Percentiles rank a stretch among this genome's conserved stretches.
These are phyloP conservation scores for Yoshiicerus persimilis DNA, from an alignment of 1,140 invertebrate species.

Conservation along the genomic window DNA sequence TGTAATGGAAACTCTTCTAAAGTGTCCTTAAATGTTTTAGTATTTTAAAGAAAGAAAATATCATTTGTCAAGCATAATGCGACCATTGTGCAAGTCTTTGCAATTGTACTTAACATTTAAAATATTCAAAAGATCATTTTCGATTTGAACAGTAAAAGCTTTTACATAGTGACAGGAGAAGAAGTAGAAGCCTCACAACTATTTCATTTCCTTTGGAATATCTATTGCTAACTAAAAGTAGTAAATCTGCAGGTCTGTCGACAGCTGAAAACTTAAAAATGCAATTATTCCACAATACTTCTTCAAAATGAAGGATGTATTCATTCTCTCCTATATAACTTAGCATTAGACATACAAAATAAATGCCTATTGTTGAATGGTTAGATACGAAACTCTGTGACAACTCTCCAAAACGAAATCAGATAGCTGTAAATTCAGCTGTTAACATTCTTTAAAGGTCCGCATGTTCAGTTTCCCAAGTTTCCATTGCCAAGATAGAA, in stretches of 20 bases:
- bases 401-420: conserved; percentile 10
- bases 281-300: neutral
- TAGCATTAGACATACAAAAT: neutral
- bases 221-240: neutral
- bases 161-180: no score
- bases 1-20: no score
- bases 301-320: neutral
- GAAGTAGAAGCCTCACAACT: neutral
- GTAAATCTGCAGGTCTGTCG: neutral
- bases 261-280: neutral
- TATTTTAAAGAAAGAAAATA: no score
- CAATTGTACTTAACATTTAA: no score
- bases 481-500: neutral
- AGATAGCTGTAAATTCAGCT: conserved; percentile 2
- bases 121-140: no score
- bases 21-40: no score
- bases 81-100: no score
- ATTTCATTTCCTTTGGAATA: neutral
- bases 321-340: neutral
- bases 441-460: conserved; percentile 9
- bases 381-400: neutral
- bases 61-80: no score
- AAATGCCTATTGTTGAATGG: neutral
- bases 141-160: no score
- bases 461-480: neutral